Base-by-base conservation (phyloP, 2,113 vertebrate genomes). In the Nannobrachium achirus region DNA sequence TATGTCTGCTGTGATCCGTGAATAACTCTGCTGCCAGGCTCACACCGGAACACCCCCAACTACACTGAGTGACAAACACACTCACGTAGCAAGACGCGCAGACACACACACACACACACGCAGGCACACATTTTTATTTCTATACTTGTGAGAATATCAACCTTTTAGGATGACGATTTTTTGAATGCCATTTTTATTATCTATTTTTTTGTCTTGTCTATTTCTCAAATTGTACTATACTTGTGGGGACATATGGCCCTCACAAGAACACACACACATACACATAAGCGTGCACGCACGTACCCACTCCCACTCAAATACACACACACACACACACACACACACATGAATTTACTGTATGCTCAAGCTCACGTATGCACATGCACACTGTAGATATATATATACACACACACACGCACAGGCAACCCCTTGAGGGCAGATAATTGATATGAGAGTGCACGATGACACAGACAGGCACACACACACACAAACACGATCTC, bases 1-100 rank as follows among this genome's bases (percentile, higher is more conserved):
- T 90, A 84, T 90, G 88, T 90, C 89, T 85, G 83, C 89, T 33
- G 82, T 89, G 87, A 89, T 90, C 85, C 89, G 87, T 90, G 89
- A 89, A 88, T 88, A 88, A 88, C 88, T 78, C 76, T 82, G 71
- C 80, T 82, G 81, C 81, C 80, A 86, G 78, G 79, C 82, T 83
- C 71, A 77, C 82, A 61, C 67, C 69, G 76, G 76, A 81, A 51
- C 73, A 71, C 76, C 53, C 76, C 45, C 74, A 62, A 69, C 63
- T 6, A 59, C 58, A 66, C 79, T 49, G 61, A 42, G 63, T 71
- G 65, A 44, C 49, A 58, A n/a, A 75, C 42, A 55, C 73, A 77
- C 65, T 80, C 76, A 58, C 65, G 58, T 59, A 46, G 45, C 63
- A 42, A 20, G 49, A 63, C 76, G 73, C 75, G 76, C 79, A 82